These are phyloP conservation scores for Barypeithes pellucidus DNA, from an alignment of 2,888 invertebrate species.

Conservation along the genomic window DNA sequence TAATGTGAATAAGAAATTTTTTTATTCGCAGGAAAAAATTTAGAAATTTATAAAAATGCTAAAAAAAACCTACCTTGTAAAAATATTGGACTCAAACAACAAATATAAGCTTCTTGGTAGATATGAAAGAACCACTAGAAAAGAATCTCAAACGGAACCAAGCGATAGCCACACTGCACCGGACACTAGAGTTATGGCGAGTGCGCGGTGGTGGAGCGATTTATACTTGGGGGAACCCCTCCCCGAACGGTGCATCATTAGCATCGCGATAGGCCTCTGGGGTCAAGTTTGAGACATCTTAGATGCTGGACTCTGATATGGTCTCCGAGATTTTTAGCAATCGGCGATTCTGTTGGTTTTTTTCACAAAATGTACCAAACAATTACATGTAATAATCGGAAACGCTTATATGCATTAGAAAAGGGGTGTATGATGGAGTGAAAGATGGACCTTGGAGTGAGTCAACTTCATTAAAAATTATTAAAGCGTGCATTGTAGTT, in stretches of 20 bases:
- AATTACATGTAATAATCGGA: too few relatives aligned
- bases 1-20: too few relatives aligned
- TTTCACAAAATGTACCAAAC: not conserved
- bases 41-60: not conserved
- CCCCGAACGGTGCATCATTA: constrained; percentile 45
- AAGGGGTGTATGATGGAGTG: too few relatives aligned
- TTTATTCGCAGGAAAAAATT: too few relatives aligned
- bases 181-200: constrained; percentile 59
- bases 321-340: constrained; percentile 34
- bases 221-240: constrained; percentile 60
- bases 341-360: not conserved
- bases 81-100: constrained; percentile 20
- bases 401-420: too few relatives aligned
- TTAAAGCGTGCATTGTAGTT: too few relatives aligned
- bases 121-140: constrained; percentile 41
- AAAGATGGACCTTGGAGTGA: too few relatives aligned
- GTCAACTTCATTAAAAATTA: too few relatives aligned
- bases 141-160: constrained; percentile 44
- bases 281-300: constrained; percentile 49
- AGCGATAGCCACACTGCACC: constrained; percentile 59
- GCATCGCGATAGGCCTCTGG: constrained; percentile 34
- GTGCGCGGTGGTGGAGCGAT: constrained; percentile 59
- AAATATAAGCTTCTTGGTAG: constrained; percentile 9
- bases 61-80: constrained; percentile 14
- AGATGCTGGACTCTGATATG: constrained; percentile 23